A percentile compares a stretch with the other conserved stretches of the same genome.
These are phyloP conservation scores for Craseonycteris thonglongyai DNA, from an alignment of 2,113 vertebrate species.

Conservation along the genomic window DNA sequence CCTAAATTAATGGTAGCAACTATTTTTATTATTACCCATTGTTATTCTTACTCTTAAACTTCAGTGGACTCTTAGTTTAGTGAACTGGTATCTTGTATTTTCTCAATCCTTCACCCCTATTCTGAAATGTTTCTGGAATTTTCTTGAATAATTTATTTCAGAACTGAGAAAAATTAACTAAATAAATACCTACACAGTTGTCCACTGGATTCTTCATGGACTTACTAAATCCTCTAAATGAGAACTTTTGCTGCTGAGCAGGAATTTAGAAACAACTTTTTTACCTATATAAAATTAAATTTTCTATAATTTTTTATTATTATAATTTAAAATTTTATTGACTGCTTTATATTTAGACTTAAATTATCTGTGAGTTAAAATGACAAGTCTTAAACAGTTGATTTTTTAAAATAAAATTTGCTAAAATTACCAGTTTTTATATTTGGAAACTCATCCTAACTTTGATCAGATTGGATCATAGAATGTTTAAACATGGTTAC, in stretches of 20 bases:
- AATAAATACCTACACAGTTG: not conserved
- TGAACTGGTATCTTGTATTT: not conserved
- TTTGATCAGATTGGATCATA: not conserved
- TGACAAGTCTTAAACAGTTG: not conserved
- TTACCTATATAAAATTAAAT: not conserved
- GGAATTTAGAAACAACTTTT: not conserved
- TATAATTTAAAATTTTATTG: not conserved
- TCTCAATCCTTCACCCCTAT: accelerated
- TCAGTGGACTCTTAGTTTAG: not conserved
- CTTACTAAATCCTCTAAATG: not conserved
- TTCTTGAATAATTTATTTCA: not conserved
- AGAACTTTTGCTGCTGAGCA: not conserved
- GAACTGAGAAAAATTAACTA: not conserved
- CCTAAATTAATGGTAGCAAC: not conserved
- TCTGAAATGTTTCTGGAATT: not conserved
- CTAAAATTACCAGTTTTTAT: not conserved
- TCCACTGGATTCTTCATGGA: not conserved
- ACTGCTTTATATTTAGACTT: not conserved
- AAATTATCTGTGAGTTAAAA: not conserved
- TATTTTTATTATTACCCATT: not conserved
- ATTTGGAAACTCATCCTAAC: not conserved
- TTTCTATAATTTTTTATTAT: not conserved
- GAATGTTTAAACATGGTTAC: not conserved
- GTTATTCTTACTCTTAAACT: not conserved
- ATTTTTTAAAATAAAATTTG: not conserved